Evolutionary conservation across 2,888 invertebrate species (phyloP).

Genomic region (Gibbula magus): DNA sequence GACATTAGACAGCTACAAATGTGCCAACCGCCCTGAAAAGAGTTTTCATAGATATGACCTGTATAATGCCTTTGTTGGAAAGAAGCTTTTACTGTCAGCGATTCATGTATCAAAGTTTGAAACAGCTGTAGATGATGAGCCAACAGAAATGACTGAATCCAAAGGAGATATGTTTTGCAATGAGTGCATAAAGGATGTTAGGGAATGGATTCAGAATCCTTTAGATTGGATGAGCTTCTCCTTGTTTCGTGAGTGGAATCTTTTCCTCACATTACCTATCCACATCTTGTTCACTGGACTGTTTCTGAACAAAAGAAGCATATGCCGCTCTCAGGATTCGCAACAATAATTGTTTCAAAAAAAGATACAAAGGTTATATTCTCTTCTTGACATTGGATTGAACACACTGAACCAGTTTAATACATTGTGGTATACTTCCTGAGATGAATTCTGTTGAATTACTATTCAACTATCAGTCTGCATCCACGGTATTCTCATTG

Average conservation of each 20-base stretch:
- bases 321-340: neutral
- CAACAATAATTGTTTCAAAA: neutral
- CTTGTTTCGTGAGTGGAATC: neutral
- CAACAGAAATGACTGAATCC: neutral
- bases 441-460: neutral
- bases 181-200: neutral
- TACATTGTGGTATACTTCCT: neutral
- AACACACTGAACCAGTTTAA: neutral
- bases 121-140: neutral
- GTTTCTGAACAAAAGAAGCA: conserved; percentile 20
- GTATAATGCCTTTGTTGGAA: too few relatives aligned
- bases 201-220: neutral
- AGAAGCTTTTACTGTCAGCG: too few relatives aligned
- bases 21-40: too few relatives aligned
- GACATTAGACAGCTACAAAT: too few relatives aligned
- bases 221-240: neutral
- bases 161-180: neutral
- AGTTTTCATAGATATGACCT: too few relatives aligned
- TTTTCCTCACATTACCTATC: neutral
- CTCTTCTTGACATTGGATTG: neutral
- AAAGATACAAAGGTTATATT: neutral
- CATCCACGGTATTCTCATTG: neutral
- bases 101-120: too few relatives aligned
- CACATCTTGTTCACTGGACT: neutral
- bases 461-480: neutral